Evolutionary conservation across 2,113 vertebrate species (phyloP), one percentile per base, ranked within the genome.

Genomic region (Pomatostomus ruficeps): DNA sequence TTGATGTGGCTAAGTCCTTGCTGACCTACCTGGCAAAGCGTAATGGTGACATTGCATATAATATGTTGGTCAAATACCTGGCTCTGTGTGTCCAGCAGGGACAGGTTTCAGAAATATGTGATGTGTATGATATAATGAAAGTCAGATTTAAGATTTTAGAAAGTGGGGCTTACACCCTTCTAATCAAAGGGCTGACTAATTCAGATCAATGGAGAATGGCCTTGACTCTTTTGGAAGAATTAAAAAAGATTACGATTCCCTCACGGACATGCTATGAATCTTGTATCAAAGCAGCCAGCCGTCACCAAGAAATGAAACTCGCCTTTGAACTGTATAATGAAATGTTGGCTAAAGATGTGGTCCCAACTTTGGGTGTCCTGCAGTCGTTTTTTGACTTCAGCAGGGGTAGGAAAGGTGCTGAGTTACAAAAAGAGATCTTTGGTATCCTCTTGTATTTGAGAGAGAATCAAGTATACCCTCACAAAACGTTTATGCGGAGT

Each of bases 41-140:
- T 66, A 96, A 97, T 1, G 98, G 98, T 76, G 99, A 98, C 6
- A 51, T 99, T 77, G 72, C 97, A 1, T 99, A 99, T 80, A 90
- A 95, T 61, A 76, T 99, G 45, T 91, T 99, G 28, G 71, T 99
- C 43, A 98, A 87, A 65, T 99, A 99, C 85, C 97, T 99, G 89
- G 80, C 89, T 2, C 82, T 99, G 33, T 99, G 99, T 86, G 99
- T 99, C 48, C 95, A 61, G 10, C 97, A 98, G 10, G 95, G 97
- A 33, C 98, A 99, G 26, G 95, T 97, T 5, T 73, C 95, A 4
- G 99, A 99, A 96, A 98, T 99, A 46, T 33, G 79, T 52, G 99
- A 99, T 31, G 48, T 99, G 21, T 99, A 99, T 57, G 98, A 98
- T 68, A 99, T 99, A 46, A 98, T 99, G 98, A 98, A 94, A 90